Base-by-base conservation (phyloP, 2,113 vertebrate species). In the Neotragus pygmaeus region DNA sequence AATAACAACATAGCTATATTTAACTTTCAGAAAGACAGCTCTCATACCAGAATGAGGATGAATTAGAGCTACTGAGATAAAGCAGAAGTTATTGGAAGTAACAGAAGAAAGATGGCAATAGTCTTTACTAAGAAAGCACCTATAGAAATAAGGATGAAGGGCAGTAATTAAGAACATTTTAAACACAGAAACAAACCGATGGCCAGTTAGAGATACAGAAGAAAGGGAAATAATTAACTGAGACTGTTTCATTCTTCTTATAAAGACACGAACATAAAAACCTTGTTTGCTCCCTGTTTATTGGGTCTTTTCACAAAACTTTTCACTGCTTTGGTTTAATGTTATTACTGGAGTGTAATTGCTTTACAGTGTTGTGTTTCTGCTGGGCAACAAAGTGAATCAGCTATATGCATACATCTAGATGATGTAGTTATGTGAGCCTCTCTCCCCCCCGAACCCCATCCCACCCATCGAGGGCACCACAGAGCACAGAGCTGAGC, bases 11-110 rank as follows among this genome's bases (percentile, higher is more conserved):
- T 30, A 85, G 90, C 33, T 97, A 64, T 91, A 90, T 94, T 94
- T 94, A 96, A 77, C 77, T 91, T 96, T 91, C 83, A 77, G 58
- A 95, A 55, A 66, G 86, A 96, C 33, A 84, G 58, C 86, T 81
- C 62, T 60, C 82, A 80, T 77, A 53, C 30, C 70, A n/a, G 78
- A 89, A 33, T 33, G 78, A 94, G 81, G 45, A 84, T 64, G 77
- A 64, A 86, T 95, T 90, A 62, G 57, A 97, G 85, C 47, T 28
- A 30, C 62, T 8, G 62, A 97, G 88, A 85, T 78, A 91, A 89
- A 49, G 91, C 58, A 85, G 81, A 92, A 96, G 87, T 86, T 80
- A 88, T 86, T 55, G 88, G 75, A 91, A 96, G 39, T 53, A 88
- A 86, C 33, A 19, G 12, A 83, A 91, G 83, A 64, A 47, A 93